These are phyloP conservation scores for Danaus melanippus DNA, from an alignment of 1,140 invertebrate species.

Conservation along the genomic window DNA sequence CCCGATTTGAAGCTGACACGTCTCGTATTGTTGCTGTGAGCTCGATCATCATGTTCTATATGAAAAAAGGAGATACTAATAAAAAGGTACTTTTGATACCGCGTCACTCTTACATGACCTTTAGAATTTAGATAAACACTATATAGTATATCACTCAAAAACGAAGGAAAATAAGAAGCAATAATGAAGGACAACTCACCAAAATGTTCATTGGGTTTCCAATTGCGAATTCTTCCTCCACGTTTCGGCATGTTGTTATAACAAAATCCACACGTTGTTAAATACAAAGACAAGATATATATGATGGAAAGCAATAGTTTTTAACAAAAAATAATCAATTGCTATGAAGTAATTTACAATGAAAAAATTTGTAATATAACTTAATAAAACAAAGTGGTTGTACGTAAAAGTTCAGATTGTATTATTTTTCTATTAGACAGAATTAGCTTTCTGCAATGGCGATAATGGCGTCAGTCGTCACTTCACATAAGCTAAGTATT, in stretches of 20 bases:
- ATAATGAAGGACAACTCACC: conserved; percentile 31
- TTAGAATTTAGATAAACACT: too few species aligned
- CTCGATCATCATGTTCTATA: conserved; percentile 67
- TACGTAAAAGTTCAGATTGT: too few species aligned
- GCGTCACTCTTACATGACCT: too few species aligned
- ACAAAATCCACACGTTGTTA: background rate
- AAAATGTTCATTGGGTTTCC: conserved; percentile 54
- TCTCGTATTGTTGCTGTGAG: conserved; percentile 39
- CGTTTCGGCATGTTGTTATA: conserved; percentile 60
- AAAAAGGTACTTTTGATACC: too few species aligned
- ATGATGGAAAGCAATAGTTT: too few species aligned
- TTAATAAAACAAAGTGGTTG: too few species aligned
- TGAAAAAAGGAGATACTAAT: conserved; percentile 13
- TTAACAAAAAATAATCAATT: too few species aligned
- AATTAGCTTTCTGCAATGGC: background rate
- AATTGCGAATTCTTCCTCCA: conserved; percentile 50
- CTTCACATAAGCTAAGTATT: conserved; percentile 2
- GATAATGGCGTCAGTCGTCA: conserved; percentile 11
- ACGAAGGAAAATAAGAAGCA: background rate
- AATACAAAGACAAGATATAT: background rate
- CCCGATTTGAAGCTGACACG: conserved; percentile 73
- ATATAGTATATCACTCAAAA: too few species aligned
- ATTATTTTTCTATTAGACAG: too few species aligned
- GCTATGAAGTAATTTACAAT: too few species aligned
- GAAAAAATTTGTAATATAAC: too few species aligned